These are phyloP conservation scores for Osmerus mordax DNA, from an alignment of 2,113 vertebrate genomes.

Conservation along the genomic window DNA sequence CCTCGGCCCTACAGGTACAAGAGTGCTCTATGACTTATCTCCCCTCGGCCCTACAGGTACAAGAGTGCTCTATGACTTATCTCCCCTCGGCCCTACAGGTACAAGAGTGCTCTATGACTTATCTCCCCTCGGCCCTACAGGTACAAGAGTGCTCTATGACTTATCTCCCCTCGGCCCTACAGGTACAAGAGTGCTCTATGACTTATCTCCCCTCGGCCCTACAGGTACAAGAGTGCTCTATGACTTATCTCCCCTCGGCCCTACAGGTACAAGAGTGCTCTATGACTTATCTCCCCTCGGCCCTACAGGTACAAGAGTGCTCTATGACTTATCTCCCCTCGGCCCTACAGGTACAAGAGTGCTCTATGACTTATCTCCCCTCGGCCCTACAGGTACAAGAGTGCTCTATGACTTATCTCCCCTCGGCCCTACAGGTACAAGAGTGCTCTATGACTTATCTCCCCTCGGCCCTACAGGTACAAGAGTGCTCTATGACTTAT, in stretches of 20 bases:
- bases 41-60: neutral
- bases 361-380: too few species aligned
- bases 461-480: neutral
- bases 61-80: too few species aligned
- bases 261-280: too few species aligned
- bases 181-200: too few species aligned
- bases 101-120: too few species aligned
- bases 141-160: too few species aligned
- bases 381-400: neutral
- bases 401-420: too few species aligned
- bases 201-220: neutral
- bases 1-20: neutral
- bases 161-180: neutral
- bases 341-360: neutral
- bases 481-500: too few species aligned
- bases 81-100: neutral
- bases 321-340: neutral
- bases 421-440: neutral
- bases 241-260: neutral
- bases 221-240: too few species aligned
- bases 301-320: too few species aligned
- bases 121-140: constrained; percentile 1
- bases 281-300: neutral
- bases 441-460: too few species aligned
- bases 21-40: too few species aligned